Conservation (phyloP, 2,113 vertebrate species). For the Hemiscyllium ocellatum region DNA sequence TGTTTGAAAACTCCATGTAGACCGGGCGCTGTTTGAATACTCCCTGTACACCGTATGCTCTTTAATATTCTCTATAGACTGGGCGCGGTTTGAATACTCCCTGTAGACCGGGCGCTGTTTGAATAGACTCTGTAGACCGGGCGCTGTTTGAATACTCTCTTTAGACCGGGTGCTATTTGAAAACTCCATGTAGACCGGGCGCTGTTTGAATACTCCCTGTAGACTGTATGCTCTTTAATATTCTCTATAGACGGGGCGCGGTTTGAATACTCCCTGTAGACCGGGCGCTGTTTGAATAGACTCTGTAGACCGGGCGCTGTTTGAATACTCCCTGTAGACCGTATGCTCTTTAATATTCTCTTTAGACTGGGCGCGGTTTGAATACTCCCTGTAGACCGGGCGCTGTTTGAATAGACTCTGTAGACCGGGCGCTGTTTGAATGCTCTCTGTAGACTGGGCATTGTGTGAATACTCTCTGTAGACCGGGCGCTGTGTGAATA, state of each 20-base stretch:
- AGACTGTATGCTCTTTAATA: background rate
- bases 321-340: background rate
- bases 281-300: too few relatives aligned
- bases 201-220: background rate
- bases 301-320: background rate
- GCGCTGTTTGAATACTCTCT: background rate
- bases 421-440: too few relatives aligned
- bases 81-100: background rate
- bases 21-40: too few relatives aligned
- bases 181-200: too few relatives aligned
- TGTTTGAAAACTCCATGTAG: background rate
- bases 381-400: background rate
- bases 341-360: background rate
- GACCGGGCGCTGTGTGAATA: background rate
- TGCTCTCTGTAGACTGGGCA: too few relatives aligned
- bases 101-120: background rate
- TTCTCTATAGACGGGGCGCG: too few relatives aligned
- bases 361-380: background rate
- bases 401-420: too few relatives aligned
- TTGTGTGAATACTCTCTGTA: background rate
- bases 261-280: background rate
- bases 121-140: too few relatives aligned
- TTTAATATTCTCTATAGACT: too few relatives aligned
- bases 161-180: too few relatives aligned
- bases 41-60: too few relatives aligned